Conservation (phyloP, 2,113 vertebrate species). For the Tragelaphus imberbis region DNA sequence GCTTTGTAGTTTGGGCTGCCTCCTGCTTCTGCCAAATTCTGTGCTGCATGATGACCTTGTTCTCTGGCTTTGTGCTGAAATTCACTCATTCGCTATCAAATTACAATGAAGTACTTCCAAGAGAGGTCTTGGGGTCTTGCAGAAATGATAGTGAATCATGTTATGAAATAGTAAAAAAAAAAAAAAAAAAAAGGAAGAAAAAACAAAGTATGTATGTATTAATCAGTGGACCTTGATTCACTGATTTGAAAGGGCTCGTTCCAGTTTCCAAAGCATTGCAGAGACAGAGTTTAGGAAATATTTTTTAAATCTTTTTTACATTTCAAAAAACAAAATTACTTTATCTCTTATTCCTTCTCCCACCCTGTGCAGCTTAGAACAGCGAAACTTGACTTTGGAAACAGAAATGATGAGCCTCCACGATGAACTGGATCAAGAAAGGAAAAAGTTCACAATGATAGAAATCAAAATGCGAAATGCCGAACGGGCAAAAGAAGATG, state of each 20-base stretch:
- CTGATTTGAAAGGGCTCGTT: background rate
- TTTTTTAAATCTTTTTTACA: background rate
- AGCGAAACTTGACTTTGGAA: constrained; percentile 93
- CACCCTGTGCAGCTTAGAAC: constrained; percentile 87
- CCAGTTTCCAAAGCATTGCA: background rate
- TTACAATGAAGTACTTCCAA: background rate
- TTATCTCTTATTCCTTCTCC: background rate
- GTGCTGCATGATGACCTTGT: background rate
- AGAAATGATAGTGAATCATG: background rate
- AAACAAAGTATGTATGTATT: background rate
- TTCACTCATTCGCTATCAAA: background rate
- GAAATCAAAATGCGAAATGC: constrained; percentile 98
- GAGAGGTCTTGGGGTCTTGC: too few relatives aligned
- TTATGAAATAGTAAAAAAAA: background rate
- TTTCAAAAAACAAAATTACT: background rate
- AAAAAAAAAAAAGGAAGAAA: background rate
- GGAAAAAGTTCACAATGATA: constrained; percentile 99
- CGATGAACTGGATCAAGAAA: constrained; percentile 96
- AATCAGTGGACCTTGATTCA: background rate
- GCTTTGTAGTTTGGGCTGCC: background rate
- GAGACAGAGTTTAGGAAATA: background rate
- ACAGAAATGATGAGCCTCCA: constrained; percentile 91
- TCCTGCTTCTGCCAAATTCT: background rate
- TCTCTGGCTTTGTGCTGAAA: background rate
- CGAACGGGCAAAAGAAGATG: constrained; percentile 95